phyloP scores from a whole-genome alignment of 2,113 vertebrate species.

The Hemibagrus wyckioides region DNA sequence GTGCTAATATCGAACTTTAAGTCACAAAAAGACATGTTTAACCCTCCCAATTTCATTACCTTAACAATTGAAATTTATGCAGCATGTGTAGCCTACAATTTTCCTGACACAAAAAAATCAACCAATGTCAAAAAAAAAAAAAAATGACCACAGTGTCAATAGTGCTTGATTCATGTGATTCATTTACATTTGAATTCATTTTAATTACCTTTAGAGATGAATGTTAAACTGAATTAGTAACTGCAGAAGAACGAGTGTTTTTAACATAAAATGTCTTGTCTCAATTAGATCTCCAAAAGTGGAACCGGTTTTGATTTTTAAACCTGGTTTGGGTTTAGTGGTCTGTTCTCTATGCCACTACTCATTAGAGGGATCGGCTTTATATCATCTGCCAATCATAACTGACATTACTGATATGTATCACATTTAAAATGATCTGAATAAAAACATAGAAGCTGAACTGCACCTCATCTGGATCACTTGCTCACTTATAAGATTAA shows the following conservation, averaged over 20 bases:
- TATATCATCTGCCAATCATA: constrained; percentile 15
- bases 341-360: constrained; percentile 20
- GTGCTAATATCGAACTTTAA: background rate
- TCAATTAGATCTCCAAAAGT: background rate
- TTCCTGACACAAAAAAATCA: background rate
- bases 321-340: background rate
- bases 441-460: background rate
- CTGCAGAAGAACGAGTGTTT: background rate
- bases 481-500: constrained; percentile 34
- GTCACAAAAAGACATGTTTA: background rate
- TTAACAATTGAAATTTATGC: background rate
- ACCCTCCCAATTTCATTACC: background rate
- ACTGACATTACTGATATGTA: constrained; percentile 20
- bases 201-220: background rate
- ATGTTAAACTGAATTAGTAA: background rate
- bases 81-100: background rate
- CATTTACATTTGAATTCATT: background rate
- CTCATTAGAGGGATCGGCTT: constrained; percentile 32
- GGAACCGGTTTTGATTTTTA: background rate
- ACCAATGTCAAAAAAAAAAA: background rate
- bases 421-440: background rate
- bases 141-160: background rate
- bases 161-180: background rate
- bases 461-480: constrained; percentile 25
- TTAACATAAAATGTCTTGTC: background rate